These are phyloP conservation scores for Pararge aegeria DNA, from an alignment of 1,140 invertebrate genomes.

Conservation along the genomic window DNA sequence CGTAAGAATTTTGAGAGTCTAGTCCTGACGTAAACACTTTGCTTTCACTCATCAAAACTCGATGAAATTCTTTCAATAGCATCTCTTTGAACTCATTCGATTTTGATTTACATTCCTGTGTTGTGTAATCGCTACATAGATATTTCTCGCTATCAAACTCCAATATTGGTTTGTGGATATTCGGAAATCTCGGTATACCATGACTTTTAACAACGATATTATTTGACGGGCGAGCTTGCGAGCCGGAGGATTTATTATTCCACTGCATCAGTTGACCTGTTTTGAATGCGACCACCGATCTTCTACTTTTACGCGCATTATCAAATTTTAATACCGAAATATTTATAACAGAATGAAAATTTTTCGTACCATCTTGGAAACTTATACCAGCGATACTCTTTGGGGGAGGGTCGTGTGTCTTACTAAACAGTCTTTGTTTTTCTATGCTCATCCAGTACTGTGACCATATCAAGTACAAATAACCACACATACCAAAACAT, in stretches of 20 bases:
- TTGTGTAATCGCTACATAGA: constrained; percentile 72
- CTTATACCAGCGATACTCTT: constrained; percentile 40
- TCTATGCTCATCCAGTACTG: constrained; percentile 84
- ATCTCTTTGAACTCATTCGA: constrained; percentile 79
- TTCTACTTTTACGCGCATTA: constrained; percentile 45
- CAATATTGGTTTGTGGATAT: constrained; percentile 76
- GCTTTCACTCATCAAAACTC: constrained; percentile 82
- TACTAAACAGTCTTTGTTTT: constrained; percentile 69
- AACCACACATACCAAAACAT: constrained; percentile 85
- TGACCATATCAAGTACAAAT: constrained; percentile 85
- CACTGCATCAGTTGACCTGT: constrained; percentile 37
- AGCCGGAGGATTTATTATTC: constrained; percentile 39
- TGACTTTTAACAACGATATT: constrained; percentile 57
- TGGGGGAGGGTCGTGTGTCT: constrained; percentile 49
- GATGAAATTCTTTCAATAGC: constrained; percentile 81
- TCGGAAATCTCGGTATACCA: constrained; percentile 81
- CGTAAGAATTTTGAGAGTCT: constrained; percentile 80
- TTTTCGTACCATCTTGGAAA: constrained; percentile 50
- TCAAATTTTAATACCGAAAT: constrained; percentile 35
- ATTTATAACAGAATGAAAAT: constrained; percentile 40
- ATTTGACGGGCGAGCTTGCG: constrained; percentile 38
- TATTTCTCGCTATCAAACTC: constrained; percentile 79
- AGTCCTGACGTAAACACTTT: constrained; percentile 80
- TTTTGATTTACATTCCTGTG: constrained; percentile 68
- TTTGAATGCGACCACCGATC: constrained; percentile 55